Evolutionary conservation across 2,113 vertebrate species (phyloP).

Genomic region (Ailurus styani): DNA sequence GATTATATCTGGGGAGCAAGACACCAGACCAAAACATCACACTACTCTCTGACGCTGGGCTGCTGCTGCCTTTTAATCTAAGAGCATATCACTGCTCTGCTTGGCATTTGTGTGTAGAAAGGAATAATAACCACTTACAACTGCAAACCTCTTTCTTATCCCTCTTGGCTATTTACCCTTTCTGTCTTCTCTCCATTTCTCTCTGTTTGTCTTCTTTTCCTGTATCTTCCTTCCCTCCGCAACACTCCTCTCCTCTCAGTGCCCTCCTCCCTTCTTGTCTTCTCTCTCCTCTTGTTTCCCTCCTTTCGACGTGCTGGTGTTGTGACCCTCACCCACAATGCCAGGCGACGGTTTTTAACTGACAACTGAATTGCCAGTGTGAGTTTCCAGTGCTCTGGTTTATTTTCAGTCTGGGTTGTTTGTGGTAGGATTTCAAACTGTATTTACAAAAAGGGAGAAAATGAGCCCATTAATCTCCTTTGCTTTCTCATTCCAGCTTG

Average conservation of each 20-base stretch:
- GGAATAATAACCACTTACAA: not conserved
- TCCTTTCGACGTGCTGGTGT: not conserved
- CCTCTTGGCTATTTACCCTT: not conserved
- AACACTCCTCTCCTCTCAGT: not conserved
- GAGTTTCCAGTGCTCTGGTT: not conserved
- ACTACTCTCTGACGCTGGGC: not conserved
- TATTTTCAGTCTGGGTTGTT: not conserved
- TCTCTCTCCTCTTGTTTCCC: not conserved
- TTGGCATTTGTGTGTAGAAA: constrained; percentile 30
- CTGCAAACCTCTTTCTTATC: not conserved
- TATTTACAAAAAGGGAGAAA: constrained; percentile 44
- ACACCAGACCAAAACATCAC: not conserved
- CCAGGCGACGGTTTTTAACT: not conserved
- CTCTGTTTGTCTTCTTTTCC: not conserved
- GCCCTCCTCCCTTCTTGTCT: not conserved
- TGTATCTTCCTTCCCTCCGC: not conserved
- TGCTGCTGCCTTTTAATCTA: constrained; percentile 9
- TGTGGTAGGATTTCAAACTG: constrained; percentile 29
- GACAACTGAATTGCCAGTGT: not conserved
- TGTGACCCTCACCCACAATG: not conserved
- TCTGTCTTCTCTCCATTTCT: not conserved
- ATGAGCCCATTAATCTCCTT: not conserved
- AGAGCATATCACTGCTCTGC: not conserved
- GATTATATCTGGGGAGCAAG: not conserved
- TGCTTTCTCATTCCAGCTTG: constrained; percentile 41